phyloP scores from a whole-genome alignment of 2,113 vertebrate species.

The Theristicus caerulescens region DNA sequence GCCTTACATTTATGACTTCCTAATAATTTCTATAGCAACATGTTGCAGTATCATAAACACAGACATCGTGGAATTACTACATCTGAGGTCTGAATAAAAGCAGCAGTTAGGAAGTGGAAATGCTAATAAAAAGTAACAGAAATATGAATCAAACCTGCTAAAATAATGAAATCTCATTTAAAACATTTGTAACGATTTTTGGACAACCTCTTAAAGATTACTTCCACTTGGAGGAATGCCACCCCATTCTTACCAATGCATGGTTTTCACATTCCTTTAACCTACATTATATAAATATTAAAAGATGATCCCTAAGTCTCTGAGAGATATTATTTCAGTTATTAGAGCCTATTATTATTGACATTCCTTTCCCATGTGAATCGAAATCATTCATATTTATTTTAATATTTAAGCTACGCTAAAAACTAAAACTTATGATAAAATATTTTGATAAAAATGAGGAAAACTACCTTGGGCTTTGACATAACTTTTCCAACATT shows the following conservation, averaged over 20 bases:
- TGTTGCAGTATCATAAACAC: not conserved
- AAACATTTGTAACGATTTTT: constrained; percentile 25
- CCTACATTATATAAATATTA: not conserved
- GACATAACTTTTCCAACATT: not conserved
- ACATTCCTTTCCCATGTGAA: constrained; percentile 34
- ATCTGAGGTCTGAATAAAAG: not conserved
- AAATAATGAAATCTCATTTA: constrained; percentile 33
- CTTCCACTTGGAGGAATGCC: constrained; percentile 41
- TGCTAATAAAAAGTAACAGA: not conserved
- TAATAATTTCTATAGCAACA: not conserved
- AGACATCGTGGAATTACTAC: not conserved
- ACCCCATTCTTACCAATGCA: not conserved
- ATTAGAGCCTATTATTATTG: not conserved
- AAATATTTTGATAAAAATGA: not conserved
- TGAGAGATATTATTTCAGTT: not conserved
- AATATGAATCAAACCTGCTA: not conserved
- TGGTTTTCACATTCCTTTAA: constrained; percentile 30
- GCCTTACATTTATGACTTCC: not conserved
- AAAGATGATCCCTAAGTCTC: not conserved
- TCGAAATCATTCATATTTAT: not conserved
- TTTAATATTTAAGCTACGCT: constrained; percentile 5
- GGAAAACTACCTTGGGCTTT: not conserved
- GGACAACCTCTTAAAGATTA: constrained; percentile 28
- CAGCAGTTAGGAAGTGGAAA: not conserved
- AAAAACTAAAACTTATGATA: not conserved